A percentile compares a stretch with the other conserved stretches of the same genome.
Evolutionary conservation across 2,113 vertebrate species (phyloP).

Genomic region (Poeciliopsis retropinna): DNA sequence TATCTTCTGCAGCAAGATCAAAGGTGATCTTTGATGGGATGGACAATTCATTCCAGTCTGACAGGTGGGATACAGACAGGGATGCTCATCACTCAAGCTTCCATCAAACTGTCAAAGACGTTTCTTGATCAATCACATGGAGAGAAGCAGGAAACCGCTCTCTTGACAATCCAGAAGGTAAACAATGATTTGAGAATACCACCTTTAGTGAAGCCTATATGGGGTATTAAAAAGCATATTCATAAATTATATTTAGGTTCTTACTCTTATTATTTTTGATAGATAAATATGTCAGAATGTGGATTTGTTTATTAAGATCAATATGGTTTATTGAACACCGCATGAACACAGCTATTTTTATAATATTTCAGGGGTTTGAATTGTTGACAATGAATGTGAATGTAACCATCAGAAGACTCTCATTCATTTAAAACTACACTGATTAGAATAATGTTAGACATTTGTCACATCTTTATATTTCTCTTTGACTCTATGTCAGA

Average conservation of each 20-base stretch:
- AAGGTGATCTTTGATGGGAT: slow-evolving; percentile 75
- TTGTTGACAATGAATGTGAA: slow-evolving; percentile 36
- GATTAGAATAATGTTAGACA: slow-evolving; percentile 63
- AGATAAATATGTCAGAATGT: not conserved
- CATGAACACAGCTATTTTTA: not conserved
- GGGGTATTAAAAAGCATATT: not conserved
- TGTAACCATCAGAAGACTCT: slow-evolving; percentile 48
- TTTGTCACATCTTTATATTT: slow-evolving; percentile 70
- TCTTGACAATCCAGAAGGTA: slow-evolving; percentile 56
- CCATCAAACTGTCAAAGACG: slow-evolving; percentile 73
- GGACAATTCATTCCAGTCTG: slow-evolving; percentile 75
- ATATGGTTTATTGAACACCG: not conserved
- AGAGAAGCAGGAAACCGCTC: slow-evolving; percentile 51
- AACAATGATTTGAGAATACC: slow-evolving; percentile 38
- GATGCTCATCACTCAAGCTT: slow-evolving; percentile 71
- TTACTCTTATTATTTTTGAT: not conserved
- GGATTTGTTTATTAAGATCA: not conserved
- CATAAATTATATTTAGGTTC: slow-evolving; percentile 10
- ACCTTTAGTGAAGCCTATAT: slow-evolving; percentile 7
- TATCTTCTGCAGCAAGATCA: slow-evolving; percentile 66
- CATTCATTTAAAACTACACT: slow-evolving; percentile 54
- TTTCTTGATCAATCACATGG: slow-evolving; percentile 75
- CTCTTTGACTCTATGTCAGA: slow-evolving; percentile 69
- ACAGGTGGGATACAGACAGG: slow-evolving; percentile 71
- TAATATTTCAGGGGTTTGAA: slow-evolving; percentile 33